phyloP scores from a whole-genome alignment of 2,888 invertebrate species.

The Cephonodes hylas region DNA sequence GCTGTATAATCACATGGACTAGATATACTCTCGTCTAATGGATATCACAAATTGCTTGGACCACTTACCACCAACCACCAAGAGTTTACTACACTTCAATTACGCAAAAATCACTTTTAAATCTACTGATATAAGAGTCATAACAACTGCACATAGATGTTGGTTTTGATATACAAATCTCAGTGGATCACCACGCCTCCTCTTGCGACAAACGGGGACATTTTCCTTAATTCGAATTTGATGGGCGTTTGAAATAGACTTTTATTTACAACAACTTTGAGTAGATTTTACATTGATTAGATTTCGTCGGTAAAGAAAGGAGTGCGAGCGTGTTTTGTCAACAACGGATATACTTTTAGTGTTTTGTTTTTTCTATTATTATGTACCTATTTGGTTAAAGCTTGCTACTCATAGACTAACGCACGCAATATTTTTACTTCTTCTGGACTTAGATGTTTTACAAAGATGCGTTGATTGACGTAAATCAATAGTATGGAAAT shows the following conservation, averaged over 20 bases:
- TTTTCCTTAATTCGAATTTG: conserved; percentile 42
- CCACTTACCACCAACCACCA: conserved; percentile 31
- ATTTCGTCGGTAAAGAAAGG: neutral
- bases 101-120: neutral
- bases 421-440: neutral
- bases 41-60: conserved; percentile 59
- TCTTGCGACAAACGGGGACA: conserved; percentile 74
- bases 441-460: no score
- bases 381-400: neutral
- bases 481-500: neutral
- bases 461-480: neutral
- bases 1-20: conserved; percentile 31
- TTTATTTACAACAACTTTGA: neutral
- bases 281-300: neutral
- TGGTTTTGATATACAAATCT: conserved; percentile 25
- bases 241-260: neutral
- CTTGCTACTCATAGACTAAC: neutral
- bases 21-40: conserved; percentile 51
- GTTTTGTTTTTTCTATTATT: conserved; percentile 4
- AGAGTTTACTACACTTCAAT: neutral
- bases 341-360: conserved; percentile 2
- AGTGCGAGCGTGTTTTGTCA: neutral
- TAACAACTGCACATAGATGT: neutral
- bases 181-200: conserved; percentile 68
- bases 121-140: neutral